Percentiles rank a stretch among this genome's conserved stretches.
Conservation (phyloP, 2,888 invertebrate species). For the Halocaridina rubra region DNA sequence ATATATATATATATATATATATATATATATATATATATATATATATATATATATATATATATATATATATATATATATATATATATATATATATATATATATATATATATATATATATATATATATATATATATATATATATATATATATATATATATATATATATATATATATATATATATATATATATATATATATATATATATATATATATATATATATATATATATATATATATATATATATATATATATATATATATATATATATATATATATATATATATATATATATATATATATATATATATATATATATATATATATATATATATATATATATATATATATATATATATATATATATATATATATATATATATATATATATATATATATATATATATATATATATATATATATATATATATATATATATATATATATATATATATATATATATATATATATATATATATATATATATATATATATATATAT, state of each 20-base stretch:
- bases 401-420: conserved; percentile 18
- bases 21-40: neutral
- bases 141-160: conserved; percentile 7
- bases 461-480: conserved; percentile 22
- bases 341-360: neutral
- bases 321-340: neutral
- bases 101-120: conserved; percentile 11
- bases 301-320: neutral
- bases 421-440: neutral
- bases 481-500: conserved; percentile 15
- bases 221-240: neutral
- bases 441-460: conserved; percentile 27
- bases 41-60: conserved; percentile 27
- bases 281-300: neutral
- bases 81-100: conserved; percentile 15
- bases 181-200: conserved; percentile 14
- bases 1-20: conserved; percentile 18
- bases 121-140: conserved; percentile 11
- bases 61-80: conserved; percentile 22
- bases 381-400: conserved; percentile 18
- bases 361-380: neutral
- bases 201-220: neutral
- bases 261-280: neutral
- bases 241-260: neutral
- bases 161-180: conserved; percentile 5